Percentiles rank a stretch among this genome's conserved stretches.
Conservation (phyloP, 2,888 invertebrate genomes). For the Pheosia tremula region DNA sequence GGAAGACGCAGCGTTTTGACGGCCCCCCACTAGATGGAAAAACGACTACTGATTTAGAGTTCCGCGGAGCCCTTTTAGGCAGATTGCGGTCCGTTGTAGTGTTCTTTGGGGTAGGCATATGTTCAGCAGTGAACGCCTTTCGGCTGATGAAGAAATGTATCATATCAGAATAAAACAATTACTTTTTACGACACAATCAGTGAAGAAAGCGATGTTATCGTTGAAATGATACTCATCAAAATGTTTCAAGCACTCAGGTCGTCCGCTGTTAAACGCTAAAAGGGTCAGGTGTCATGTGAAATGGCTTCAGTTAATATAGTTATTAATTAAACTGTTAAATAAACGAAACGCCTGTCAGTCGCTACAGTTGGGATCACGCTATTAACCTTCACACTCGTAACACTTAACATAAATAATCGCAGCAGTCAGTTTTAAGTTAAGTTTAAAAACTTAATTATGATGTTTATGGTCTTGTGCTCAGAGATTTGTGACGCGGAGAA, state of each 20-base stretch:
- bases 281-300: slow-evolving; percentile 4
- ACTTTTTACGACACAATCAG: not conserved
- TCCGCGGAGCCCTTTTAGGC: too few relatives aligned
- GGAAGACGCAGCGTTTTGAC: too few relatives aligned
- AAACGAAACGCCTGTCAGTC: slow-evolving; percentile 1
- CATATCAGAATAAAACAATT: not conserved
- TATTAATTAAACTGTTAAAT: slow-evolving; percentile 7
- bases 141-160: not conserved
- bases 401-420: not conserved
- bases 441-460: not conserved
- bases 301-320: slow-evolving; percentile 6
- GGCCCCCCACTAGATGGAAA: too few relatives aligned
- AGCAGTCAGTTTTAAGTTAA: not conserved
- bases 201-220: not conserved
- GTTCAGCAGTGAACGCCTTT: too few relatives aligned
- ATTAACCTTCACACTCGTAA: slow-evolving; percentile 41
- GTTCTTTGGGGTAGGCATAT: too few relatives aligned
- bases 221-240: not conserved
- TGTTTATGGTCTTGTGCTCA: not conserved
- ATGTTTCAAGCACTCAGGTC: slow-evolving; percentile 1
- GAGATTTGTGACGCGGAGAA: not conserved
- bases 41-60: too few relatives aligned
- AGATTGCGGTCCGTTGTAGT: too few relatives aligned
- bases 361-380: slow-evolving; percentile 39
- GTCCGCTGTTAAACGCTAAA: not conserved